phyloP scores from a whole-genome alignment of 1,140 invertebrate species.

The Mamestra configurata region DNA sequence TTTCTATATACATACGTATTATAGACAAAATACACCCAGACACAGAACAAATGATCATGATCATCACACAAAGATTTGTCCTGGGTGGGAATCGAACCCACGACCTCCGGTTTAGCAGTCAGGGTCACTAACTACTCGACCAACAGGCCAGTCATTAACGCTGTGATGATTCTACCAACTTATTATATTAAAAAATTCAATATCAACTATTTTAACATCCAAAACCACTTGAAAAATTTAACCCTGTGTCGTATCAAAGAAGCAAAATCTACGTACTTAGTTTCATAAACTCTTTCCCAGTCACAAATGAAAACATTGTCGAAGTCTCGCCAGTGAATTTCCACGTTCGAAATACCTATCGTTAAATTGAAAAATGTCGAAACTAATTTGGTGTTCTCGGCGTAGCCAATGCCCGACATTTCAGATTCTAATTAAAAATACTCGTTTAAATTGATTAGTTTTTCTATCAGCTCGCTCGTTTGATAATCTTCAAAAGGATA shows the following conservation, averaged over 20 bases:
- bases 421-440: conserved; percentile 53
- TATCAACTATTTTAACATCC: too few relatives aligned
- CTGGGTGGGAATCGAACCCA: too few relatives aligned
- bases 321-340: background rate
- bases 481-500: conserved; percentile 15
- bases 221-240: too few relatives aligned
- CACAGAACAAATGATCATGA: too few relatives aligned
- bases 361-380: conserved; percentile 46
- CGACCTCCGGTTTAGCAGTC: too few relatives aligned
- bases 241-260: background rate
- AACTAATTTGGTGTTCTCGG: conserved; percentile 56
- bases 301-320: background rate
- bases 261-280: background rate
- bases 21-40: too few relatives aligned
- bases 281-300: background rate
- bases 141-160: too few relatives aligned
- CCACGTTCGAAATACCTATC: background rate
- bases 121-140: too few relatives aligned
- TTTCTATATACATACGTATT: too few relatives aligned
- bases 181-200: too few relatives aligned
- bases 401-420: conserved; percentile 32
- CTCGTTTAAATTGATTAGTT: conserved; percentile 33
- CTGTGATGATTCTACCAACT: too few relatives aligned
- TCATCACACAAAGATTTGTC: too few relatives aligned
- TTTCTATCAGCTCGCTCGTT: conserved; percentile 15